Percentiles rank a stretch among this genome's conserved stretches.
These are phyloP conservation scores for Baryphthengus martii DNA, from an alignment of 2,113 vertebrate species.

Conservation along the genomic window DNA sequence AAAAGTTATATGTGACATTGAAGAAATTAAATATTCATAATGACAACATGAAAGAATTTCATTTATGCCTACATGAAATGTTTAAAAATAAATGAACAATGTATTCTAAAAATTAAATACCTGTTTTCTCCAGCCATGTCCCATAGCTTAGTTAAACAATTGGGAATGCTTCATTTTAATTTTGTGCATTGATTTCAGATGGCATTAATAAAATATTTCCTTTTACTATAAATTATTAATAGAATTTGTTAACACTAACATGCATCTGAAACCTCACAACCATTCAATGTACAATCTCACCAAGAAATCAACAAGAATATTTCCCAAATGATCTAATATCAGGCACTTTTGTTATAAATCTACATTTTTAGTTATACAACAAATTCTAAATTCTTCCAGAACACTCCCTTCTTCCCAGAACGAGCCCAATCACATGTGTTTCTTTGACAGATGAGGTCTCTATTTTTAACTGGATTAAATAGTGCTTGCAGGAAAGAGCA, in stretches of 20 bases:
- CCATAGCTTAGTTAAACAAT: constrained; percentile 29
- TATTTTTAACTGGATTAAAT: constrained; percentile 36
- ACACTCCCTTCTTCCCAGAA: background rate
- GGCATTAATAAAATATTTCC: constrained; percentile 63
- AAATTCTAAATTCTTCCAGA: background rate
- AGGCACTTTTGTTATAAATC: background rate
- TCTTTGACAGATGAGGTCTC: constrained; percentile 38
- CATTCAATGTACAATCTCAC: background rate
- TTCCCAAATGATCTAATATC: background rate
- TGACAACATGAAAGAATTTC: constrained; percentile 17
- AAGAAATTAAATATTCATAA: constrained; percentile 61
- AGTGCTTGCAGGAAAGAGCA: constrained; percentile 6
- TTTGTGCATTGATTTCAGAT: constrained; percentile 57
- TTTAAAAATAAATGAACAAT: constrained; percentile 62
- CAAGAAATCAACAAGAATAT: constrained; percentile 34
- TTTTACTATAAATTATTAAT: constrained; percentile 58
- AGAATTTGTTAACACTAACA: constrained; percentile 37
- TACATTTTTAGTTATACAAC: background rate
- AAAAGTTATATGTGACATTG: constrained; percentile 59
- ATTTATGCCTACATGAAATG: constrained; percentile 46
- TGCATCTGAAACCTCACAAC: constrained; percentile 14
- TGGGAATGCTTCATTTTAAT: constrained; percentile 45
- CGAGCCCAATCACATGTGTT: background rate
- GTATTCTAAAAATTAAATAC: constrained; percentile 60
- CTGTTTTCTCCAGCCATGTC: constrained; percentile 13